Evolutionary conservation across 2,797 vertebrate species (phyloP).

Genomic region (Monodelphis domestica): DNA sequence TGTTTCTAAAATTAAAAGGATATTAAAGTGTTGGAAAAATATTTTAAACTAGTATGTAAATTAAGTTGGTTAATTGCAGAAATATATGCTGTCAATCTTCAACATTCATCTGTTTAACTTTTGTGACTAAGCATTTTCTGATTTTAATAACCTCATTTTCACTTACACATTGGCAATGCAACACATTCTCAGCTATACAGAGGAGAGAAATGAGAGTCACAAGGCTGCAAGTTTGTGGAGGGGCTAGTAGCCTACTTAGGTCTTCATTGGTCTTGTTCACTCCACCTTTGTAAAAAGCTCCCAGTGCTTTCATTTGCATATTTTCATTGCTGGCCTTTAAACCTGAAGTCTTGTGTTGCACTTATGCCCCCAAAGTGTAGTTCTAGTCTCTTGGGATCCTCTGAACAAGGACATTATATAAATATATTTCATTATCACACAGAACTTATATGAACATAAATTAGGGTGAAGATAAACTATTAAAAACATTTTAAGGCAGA

Average conservation of each 20-base stretch:
- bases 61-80: background rate
- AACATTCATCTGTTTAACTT: background rate
- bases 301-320: background rate
- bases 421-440: background rate
- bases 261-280: background rate
- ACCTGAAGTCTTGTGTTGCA: background rate
- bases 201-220: too few species aligned
- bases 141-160: background rate
- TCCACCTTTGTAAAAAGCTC: background rate
- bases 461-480: background rate
- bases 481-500: background rate
- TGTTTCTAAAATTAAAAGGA: background rate
- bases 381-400: background rate
- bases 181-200: too few species aligned
- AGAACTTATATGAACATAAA: background rate
- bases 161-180: background rate
- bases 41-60: background rate
- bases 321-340: background rate
- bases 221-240: background rate
- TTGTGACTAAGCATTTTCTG: background rate
- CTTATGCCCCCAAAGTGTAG: background rate
- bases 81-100: background rate
- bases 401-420: background rate
- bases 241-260: background rate
- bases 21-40: too few species aligned